Percentiles rank a stretch among this genome's conserved stretches.
These are phyloP conservation scores for Brienomyrus longianalis DNA, from an alignment of 2,113 vertebrate genomes.

Conservation along the genomic window DNA sequence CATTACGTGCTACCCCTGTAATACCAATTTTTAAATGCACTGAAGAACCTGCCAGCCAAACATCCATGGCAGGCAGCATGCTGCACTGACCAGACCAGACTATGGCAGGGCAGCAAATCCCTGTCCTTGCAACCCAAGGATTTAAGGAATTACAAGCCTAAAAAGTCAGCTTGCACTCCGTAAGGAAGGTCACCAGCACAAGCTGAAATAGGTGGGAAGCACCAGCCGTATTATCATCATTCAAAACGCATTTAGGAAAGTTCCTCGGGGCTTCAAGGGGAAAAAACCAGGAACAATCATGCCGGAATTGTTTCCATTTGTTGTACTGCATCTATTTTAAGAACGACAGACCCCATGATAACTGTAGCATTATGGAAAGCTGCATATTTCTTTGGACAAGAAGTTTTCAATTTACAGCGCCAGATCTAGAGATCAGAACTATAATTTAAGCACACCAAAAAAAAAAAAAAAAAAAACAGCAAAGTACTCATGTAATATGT, in stretches of 20 bases:
- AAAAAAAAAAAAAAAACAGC: neutral
- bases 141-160: constrained; percentile 49
- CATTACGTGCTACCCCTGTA: neutral
- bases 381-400: neutral
- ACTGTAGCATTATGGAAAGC: neutral
- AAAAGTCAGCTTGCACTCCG: constrained; percentile 24
- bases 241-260: neutral
- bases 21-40: neutral
- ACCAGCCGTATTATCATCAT: neutral
- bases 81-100: neutral
- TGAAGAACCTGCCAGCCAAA: neutral
- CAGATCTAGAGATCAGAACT: neutral
- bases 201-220: neutral
- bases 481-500: neutral
- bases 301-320: constrained; percentile 22
- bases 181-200: constrained; percentile 33
- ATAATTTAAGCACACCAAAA: neutral
- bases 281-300: neutral
- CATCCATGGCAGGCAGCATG: neutral
- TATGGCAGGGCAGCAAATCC: constrained; percentile 44
- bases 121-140: constrained; percentile 49
- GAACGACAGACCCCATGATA: constrained; percentile 28
- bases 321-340: constrained; percentile 29
- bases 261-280: neutral
- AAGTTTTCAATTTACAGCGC: neutral